Conservation (phyloP, 1,140 invertebrate genomes). For the Oryctes rhinoceros region DNA sequence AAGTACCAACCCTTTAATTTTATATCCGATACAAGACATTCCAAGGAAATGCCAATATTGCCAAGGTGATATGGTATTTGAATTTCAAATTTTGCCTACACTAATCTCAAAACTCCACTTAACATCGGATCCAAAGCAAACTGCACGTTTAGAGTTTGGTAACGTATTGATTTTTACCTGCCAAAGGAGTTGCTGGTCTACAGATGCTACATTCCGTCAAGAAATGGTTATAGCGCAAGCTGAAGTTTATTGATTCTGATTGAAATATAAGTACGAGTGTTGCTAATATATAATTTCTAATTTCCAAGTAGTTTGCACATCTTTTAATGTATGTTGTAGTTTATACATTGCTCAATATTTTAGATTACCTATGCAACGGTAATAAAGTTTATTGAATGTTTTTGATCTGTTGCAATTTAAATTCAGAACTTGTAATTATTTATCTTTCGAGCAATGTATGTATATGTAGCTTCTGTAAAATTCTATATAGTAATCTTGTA, state of each 20-base stretch:
- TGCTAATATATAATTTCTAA: too few relatives aligned
- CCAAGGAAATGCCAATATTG: constrained; percentile 74
- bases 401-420: too few relatives aligned
- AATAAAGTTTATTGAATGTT: too few relatives aligned
- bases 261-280: too few relatives aligned
- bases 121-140: constrained; percentile 60
- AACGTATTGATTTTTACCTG: constrained; percentile 85
- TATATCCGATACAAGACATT: constrained; percentile 68
- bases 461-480: too few relatives aligned
- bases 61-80: constrained; percentile 75
- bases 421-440: too few relatives aligned
- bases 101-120: constrained; percentile 76
- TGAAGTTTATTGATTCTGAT: constrained; percentile 63
- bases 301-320: too few relatives aligned
- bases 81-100: constrained; percentile 82
- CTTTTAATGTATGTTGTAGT: too few relatives aligned
- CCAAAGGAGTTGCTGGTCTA: constrained; percentile 82
- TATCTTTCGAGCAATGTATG: too few relatives aligned
- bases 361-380: too few relatives aligned
- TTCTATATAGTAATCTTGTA: too few relatives aligned
- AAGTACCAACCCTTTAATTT: constrained; percentile 68
- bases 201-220: constrained; percentile 70
- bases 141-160: constrained; percentile 77
- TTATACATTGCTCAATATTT: too few relatives aligned
- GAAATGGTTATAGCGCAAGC: constrained; percentile 81